Percentiles rank a stretch among this genome's conserved stretches.
Conservation (phyloP, 2,888 invertebrate species). For the Athalia rosae region DNA sequence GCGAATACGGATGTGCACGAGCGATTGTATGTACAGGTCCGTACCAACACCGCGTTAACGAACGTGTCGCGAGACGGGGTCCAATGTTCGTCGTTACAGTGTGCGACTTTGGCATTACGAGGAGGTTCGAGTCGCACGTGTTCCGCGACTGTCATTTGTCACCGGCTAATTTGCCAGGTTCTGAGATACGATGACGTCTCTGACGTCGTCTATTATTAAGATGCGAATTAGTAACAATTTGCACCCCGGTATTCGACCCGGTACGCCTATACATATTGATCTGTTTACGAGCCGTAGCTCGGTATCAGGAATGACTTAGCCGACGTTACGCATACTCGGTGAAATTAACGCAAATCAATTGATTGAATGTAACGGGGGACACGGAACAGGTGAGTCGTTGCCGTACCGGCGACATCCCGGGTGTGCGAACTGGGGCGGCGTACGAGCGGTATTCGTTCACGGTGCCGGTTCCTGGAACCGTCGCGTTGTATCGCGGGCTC, state of each 20-base stretch:
- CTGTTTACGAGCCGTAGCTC: conserved; percentile 72
- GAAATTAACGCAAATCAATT: conserved; percentile 66
- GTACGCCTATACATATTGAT: conserved; percentile 61
- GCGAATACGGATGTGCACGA: conserved; percentile 32
- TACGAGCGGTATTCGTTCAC: conserved; percentile 6
- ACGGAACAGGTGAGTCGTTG: no score
- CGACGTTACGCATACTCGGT: neutral
- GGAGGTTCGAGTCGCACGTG: conserved; percentile 56
- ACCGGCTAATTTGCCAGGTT: conserved; percentile 73
- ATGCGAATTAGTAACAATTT: conserved; percentile 74
- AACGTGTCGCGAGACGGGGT: neutral
- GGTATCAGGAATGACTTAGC: conserved; percentile 66
- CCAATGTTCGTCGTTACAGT: neutral
- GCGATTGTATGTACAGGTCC: conserved; percentile 24
- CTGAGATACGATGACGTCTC: conserved; percentile 74
- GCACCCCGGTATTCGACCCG: conserved; percentile 71
- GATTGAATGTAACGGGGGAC: conserved; percentile 10
- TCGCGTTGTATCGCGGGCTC: conserved; percentile 69
- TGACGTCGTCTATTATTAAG: conserved; percentile 73
- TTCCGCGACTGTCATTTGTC: conserved; percentile 70
- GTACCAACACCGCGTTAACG: conserved; percentile 2
- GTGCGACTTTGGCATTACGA: conserved; percentile 31
- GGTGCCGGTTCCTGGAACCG: conserved; percentile 52
- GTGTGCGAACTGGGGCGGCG: no score
- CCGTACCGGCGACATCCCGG: no score